Base-by-base conservation (phyloP, 2,797 vertebrate genomes). In the Ctenopoma kingsleyae region DNA sequence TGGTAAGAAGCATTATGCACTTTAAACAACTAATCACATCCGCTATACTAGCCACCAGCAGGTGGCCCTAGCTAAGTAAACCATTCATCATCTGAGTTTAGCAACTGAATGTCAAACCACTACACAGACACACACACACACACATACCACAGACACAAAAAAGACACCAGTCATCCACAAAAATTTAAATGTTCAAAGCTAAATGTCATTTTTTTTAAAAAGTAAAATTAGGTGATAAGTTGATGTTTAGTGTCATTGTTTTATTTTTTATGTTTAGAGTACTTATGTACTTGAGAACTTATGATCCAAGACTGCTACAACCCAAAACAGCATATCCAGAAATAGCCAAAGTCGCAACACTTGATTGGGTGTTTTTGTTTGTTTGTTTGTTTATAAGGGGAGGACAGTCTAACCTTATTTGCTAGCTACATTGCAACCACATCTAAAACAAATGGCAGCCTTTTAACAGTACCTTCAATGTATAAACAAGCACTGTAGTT, bases 51-150 rank as follows among this genome's bases (percentile, higher is more conserved):
- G 52, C 41, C 48, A 78, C 49, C 77, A 79, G 79, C 69, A 77
- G 71, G 66, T 78, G 76, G 75, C 77, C 69, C 75, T 76, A 73
- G 74, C 57, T 55, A 53, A 72, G 41, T 43, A 71, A 81, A 76
- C 51, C 27, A 60, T 65, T 76, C 20, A 57, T 3, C n/a, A 76
- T 73, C 20, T 43, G 23, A 80, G 51, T 11, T 19, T 41, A 67
- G 62, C 49, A 61, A 62, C 60, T 82, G 48, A 64, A 71, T 74
- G 60, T 76, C 56, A 72, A 86, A 76, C 6, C 47, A 53, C 41
- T 19, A 46, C 52, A 62, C 41, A 17, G 10, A 47, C 8, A 22
- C 46, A 67, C 54, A 47, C 57, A 60, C 41, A 12, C 10, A 49
- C 7, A 19, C 44, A 69, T 48, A 46, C 40, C 10, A 49, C 7